These are phyloP conservation scores for Garrulus glandarius DNA, from an alignment of 2,797 vertebrate genomes.

Conservation along the genomic window DNA sequence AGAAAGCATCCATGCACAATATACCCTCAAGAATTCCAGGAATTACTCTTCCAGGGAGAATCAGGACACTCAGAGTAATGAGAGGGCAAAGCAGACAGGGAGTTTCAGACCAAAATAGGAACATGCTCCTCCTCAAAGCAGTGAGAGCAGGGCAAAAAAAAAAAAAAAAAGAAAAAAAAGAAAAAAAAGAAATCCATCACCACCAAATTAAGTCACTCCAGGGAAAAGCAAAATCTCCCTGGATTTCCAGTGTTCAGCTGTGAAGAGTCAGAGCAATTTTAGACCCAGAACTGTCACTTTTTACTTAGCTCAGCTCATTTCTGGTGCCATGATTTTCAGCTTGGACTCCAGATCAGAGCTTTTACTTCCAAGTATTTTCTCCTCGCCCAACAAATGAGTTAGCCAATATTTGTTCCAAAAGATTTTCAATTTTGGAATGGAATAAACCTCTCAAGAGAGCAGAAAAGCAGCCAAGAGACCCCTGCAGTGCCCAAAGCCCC, in stretches of 20 bases:
- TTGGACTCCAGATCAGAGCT: neutral
- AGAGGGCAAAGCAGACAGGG: neutral
- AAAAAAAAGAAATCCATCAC: neutral
- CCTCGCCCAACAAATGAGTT: neutral
- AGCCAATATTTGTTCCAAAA: no score
- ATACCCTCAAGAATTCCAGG: neutral
- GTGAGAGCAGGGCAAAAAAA: neutral
- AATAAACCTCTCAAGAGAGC: neutral
- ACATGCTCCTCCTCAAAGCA: neutral
- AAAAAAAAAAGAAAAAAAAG: neutral
- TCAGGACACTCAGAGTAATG: neutral
- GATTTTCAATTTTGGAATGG: fast-evolving
- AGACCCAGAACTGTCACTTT: neutral
- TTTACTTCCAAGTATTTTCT: neutral
- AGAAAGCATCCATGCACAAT: neutral
- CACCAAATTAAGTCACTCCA: neutral
- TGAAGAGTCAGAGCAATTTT: neutral
- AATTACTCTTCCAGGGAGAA: neutral
- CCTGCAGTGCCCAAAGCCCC: neutral
- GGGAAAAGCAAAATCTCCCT: neutral
- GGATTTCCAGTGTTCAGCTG: neutral
- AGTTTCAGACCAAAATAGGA: slow-evolving; percentile 33
- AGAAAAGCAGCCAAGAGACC: neutral
- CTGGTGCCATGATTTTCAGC: neutral
- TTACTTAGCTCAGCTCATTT: neutral